Conservation (phyloP, 1,140 invertebrate species). For the Leptinotarsa undecemlineata region DNA sequence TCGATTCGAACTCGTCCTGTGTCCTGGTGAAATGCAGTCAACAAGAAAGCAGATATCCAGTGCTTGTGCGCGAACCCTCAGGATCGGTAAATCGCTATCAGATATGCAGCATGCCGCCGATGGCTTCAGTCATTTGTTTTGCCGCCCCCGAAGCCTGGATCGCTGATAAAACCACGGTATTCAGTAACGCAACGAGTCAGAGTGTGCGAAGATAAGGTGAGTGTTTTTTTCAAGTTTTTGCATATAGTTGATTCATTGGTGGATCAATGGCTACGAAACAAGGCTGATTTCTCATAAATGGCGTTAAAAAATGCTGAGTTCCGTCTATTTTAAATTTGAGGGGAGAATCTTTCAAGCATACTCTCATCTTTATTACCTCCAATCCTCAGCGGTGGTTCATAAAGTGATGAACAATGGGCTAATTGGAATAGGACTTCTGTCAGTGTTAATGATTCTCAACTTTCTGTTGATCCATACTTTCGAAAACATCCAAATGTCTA, state of each 20-base stretch:
- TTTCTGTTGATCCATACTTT: too few species aligned
- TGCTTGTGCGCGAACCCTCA: constrained; percentile 50
- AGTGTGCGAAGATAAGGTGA: constrained; percentile 7
- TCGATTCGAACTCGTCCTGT: neutral
- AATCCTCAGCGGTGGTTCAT: too few species aligned
- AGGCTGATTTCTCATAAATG: neutral
- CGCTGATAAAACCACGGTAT: neutral
- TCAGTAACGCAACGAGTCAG: neutral
- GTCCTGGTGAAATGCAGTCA: constrained; percentile 7
- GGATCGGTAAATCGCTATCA: constrained; percentile 46
- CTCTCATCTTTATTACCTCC: too few species aligned
- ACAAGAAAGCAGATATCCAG: constrained; percentile 43
- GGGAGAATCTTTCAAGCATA: too few species aligned
- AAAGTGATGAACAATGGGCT: too few species aligned
- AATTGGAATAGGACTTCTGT: too few species aligned
- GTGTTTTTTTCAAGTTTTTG: neutral
- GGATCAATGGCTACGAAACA: neutral
- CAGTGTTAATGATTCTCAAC: too few species aligned
- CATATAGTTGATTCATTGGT: neutral
- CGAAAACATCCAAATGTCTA: too few species aligned
- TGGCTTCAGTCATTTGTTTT: constrained; percentile 45
- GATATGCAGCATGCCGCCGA: constrained; percentile 42
- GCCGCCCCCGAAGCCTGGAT: constrained; percentile 37
- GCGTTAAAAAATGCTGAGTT: too few species aligned
- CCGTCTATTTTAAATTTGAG: too few species aligned